Evolutionary conservation across 2,797 vertebrate genomes (phyloP).

Genomic region (Catamblyrhynchus diadema): DNA sequence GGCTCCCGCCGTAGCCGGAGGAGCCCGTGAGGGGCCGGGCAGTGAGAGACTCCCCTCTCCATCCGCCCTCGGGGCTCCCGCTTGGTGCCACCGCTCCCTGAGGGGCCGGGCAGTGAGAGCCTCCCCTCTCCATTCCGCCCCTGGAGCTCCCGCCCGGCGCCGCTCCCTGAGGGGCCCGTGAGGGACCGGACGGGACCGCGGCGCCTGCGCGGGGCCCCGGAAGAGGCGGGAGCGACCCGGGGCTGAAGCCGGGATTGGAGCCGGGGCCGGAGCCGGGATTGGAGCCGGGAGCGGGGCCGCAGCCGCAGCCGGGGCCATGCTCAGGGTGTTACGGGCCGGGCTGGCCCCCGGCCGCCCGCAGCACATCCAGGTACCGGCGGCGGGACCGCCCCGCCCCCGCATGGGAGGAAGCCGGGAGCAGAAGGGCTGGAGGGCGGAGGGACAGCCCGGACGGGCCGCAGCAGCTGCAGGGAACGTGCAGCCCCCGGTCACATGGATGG

Average conservation of each 20-base stretch:
- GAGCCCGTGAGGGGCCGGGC: neutral
- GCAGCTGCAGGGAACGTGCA: neutral
- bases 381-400: neutral
- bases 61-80: too few relatives aligned
- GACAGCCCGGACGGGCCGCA: neutral
- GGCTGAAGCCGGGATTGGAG: neutral
- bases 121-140: too few relatives aligned
- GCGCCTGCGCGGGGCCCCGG: neutral
- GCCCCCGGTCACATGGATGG: neutral
- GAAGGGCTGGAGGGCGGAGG: neutral
- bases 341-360: neutral
- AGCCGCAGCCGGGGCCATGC: neutral
- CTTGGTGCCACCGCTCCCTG: neutral
- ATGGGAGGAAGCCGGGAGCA: neutral
- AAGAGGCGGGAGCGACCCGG: neutral
- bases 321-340: neutral
- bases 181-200: too few relatives aligned
- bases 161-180: too few relatives aligned
- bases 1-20: too few relatives aligned
- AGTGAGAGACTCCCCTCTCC: neutral
- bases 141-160: too few relatives aligned
- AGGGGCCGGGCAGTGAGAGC: too few relatives aligned
- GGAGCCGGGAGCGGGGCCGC: neutral
- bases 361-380: neutral
- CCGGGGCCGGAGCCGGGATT: fast-evolving